phyloP scores from a whole-genome alignment of 1,140 invertebrate genomes.

The Idris sp. region DNA sequence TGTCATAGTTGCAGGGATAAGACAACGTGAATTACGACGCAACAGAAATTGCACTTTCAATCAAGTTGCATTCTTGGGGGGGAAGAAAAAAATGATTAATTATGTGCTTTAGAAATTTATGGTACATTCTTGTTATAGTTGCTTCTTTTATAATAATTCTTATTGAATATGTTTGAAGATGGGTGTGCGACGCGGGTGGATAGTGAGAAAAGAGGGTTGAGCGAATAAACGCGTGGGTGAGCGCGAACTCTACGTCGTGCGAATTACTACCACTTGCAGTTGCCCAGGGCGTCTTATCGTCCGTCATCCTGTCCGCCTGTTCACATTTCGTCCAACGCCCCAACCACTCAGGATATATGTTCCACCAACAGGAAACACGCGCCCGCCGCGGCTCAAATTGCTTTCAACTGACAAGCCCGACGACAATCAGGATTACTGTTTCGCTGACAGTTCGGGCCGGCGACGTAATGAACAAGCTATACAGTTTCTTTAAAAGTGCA shows the following conservation, averaged over 20 bases:
- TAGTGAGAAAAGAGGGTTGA: slow-evolving; percentile 52
- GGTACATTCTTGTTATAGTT: slow-evolving; percentile 10
- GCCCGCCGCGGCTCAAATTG: slow-evolving; percentile 48
- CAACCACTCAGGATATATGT: slow-evolving; percentile 52
- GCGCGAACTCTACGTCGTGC: slow-evolving; percentile 70
- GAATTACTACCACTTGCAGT: slow-evolving; percentile 71
- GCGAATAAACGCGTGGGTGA: slow-evolving; percentile 68
- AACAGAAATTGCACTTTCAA: slow-evolving; percentile 12
- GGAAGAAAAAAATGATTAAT: too few relatives aligned
- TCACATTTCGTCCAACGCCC: slow-evolving; percentile 67
- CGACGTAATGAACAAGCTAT: slow-evolving; percentile 48
- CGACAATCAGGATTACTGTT: slow-evolving; percentile 54
- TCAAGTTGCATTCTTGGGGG: too few relatives aligned
- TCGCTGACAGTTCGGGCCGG: slow-evolving; percentile 35
- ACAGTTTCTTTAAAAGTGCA: slow-evolving; percentile 44
- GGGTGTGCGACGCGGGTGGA: slow-evolving; percentile 22
- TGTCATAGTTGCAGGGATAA: slow-evolving; percentile 26
- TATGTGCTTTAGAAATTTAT: too few relatives aligned
- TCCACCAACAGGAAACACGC: slow-evolving; percentile 57
- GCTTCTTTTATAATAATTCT: too few relatives aligned
- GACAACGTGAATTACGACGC: slow-evolving; percentile 7
- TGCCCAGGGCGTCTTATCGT: slow-evolving; percentile 72
- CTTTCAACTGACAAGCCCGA: slow-evolving; percentile 53
- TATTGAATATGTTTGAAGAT: slow-evolving; percentile 5
- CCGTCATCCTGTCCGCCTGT: slow-evolving; percentile 76